Evolutionary conservation across 2,797 vertebrate genomes (phyloP).

Genomic region (Acrocephalus scirpaceus): DNA sequence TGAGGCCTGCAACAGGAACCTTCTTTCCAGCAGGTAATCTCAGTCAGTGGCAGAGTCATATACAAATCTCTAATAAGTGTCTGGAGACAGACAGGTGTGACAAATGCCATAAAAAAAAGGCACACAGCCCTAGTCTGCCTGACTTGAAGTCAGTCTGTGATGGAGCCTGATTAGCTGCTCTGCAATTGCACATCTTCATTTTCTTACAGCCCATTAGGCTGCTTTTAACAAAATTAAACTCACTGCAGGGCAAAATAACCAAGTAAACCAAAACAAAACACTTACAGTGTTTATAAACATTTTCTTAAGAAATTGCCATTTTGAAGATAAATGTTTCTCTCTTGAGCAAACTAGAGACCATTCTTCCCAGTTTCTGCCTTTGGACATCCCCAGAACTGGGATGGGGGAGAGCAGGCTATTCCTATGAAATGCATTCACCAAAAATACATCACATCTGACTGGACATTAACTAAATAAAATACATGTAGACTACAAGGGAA

Average conservation of each 20-base stretch:
- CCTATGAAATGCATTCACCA: neutral
- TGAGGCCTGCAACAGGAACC: neutral
- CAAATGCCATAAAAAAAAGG: neutral
- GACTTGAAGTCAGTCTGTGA: neutral
- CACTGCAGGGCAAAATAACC: neutral
- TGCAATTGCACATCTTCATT: neutral
- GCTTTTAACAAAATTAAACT: constrained; percentile 23
- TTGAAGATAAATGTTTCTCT: neutral
- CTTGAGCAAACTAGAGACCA: neutral
- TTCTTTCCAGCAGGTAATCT: neutral
- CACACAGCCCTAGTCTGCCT: neutral
- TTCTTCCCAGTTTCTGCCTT: neutral
- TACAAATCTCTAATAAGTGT: neutral
- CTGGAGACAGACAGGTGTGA: neutral
- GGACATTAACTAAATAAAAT: neutral
- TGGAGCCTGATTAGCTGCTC: neutral
- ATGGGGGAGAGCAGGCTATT: neutral
- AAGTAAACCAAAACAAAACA: neutral
- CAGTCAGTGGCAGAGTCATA: neutral
- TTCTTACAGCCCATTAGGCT: neutral
- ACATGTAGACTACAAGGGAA: neutral
- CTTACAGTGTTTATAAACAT: neutral
- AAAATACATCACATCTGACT: neutral
- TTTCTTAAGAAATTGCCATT: neutral
- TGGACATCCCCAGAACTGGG: neutral